phyloP scores from a whole-genome alignment of 1,140 invertebrate species.

The Augochlora pura region DNA sequence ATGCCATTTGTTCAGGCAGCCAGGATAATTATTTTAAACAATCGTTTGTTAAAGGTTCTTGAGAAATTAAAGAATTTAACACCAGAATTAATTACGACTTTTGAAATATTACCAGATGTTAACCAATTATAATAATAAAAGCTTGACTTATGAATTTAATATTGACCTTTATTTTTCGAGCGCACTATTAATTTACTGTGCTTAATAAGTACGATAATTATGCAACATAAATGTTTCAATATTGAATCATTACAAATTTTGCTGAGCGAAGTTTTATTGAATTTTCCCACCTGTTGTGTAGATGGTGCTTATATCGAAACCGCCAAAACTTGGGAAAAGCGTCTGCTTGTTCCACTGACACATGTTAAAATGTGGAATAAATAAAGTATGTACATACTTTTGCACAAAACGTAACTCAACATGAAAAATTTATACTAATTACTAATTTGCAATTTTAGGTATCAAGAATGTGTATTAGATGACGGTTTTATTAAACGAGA shows the following conservation, averaged over 20 bases:
- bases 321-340: slow-evolving; percentile 32
- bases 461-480: neutral
- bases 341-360: neutral
- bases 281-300: neutral
- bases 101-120: neutral
- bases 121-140: neutral
- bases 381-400: neutral
- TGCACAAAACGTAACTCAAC: neutral
- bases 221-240: neutral
- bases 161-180: neutral
- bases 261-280: neutral
- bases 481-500: neutral
- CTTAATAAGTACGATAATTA: neutral
- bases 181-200: neutral
- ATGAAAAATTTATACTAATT: too few species aligned
- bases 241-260: neutral
- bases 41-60: slow-evolving; percentile 29
- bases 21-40: slow-evolving; percentile 15
- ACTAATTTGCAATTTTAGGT: neutral
- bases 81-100: neutral
- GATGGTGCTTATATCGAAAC: slow-evolving; percentile 6
- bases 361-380: neutral
- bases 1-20: slow-evolving; percentile 18
- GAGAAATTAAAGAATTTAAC: neutral
- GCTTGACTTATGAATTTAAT: neutral